Conservation (phyloP, 2,797 vertebrate genomes). For the Acipenser oxyrinchus region DNA sequence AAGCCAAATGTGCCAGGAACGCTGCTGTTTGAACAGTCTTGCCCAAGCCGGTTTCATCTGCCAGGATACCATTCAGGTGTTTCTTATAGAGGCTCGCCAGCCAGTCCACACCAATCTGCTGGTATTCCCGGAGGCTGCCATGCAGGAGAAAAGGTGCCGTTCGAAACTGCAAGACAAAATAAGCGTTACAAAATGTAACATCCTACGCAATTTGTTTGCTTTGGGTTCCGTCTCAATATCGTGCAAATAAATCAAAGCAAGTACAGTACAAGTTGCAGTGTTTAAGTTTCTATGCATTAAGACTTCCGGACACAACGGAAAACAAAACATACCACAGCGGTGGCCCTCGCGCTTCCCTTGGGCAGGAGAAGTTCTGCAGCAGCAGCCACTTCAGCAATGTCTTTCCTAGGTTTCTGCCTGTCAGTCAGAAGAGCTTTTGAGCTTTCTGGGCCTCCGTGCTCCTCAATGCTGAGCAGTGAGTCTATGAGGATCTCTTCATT, state of each 20-base stretch:
- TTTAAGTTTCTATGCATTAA: neutral
- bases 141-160: conserved; percentile 66
- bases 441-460: conserved; percentile 67
- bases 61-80: conserved; percentile 82
- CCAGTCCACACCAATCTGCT: conserved; percentile 87
- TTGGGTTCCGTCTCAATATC: neutral
- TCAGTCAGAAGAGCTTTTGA: conserved; percentile 41
- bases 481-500: conserved; percentile 79
- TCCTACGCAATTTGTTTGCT: neutral
- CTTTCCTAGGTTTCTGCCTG: conserved; percentile 63
- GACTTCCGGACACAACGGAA: neutral
- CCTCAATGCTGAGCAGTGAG: conserved; percentile 78
- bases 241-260: no score
- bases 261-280: neutral
- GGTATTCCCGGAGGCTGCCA: conserved; percentile 80
- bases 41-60: conserved; percentile 83
- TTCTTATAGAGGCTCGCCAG: conserved; percentile 76
- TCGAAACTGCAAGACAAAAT: conserved; percentile 36
- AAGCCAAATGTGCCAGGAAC: conserved; percentile 81
- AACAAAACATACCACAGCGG: conserved; percentile 47
- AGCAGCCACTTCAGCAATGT: conserved; percentile 81
- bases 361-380: conserved; percentile 80
- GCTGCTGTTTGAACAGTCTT: conserved; percentile 87
- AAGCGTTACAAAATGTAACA: conserved; percentile 4
- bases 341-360: conserved; percentile 75